Conservation (phyloP, 2,113 vertebrate genomes). For the Hippocampus mohnikei region DNA sequence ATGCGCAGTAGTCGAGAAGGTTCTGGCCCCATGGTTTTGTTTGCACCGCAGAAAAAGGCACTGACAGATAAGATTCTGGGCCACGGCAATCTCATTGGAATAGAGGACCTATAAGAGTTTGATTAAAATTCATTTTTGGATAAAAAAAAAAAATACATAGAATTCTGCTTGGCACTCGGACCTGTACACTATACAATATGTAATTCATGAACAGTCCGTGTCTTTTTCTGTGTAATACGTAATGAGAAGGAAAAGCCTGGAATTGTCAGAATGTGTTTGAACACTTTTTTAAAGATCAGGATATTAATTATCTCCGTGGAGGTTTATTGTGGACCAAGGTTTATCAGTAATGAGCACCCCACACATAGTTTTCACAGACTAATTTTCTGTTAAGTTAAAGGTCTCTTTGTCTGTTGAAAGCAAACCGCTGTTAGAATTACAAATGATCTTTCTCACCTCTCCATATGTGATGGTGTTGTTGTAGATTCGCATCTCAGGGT, state of each 20-base stretch:
- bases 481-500: slow-evolving; percentile 96
- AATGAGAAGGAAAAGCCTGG: neutral
- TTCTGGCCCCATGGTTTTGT: slow-evolving; percentile 48
- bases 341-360: neutral
- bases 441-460: slow-evolving; percentile 78
- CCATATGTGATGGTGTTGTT: slow-evolving; percentile 97
- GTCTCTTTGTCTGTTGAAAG: slow-evolving; percentile 9
- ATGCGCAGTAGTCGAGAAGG: slow-evolving; percentile 44
- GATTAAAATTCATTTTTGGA: slow-evolving; percentile 64
- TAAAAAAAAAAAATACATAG: slow-evolving; percentile 42
- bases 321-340: neutral
- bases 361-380: slow-evolving; percentile 7
- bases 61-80: slow-evolving; percentile 51
- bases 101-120: slow-evolving; percentile 46
- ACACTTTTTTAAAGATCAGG: neutral
- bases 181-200: slow-evolving; percentile 12
- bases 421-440: slow-evolving; percentile 9
- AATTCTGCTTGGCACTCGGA: slow-evolving; percentile 22
- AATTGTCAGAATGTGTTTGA: slow-evolving; percentile 5
- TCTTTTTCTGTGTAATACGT: slow-evolving; percentile 6
- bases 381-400: slow-evolving; percentile 11
- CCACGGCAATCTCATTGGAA: too few relatives aligned
- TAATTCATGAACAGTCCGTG: slow-evolving; percentile 17
- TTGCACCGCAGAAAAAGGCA: slow-evolving; percentile 22
- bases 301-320: neutral